A percentile compares a stretch with the other conserved stretches of the same genome.
Evolutionary conservation across 2,888 invertebrate genomes (phyloP).

Genomic region (Thymelicus sylvestris): DNA sequence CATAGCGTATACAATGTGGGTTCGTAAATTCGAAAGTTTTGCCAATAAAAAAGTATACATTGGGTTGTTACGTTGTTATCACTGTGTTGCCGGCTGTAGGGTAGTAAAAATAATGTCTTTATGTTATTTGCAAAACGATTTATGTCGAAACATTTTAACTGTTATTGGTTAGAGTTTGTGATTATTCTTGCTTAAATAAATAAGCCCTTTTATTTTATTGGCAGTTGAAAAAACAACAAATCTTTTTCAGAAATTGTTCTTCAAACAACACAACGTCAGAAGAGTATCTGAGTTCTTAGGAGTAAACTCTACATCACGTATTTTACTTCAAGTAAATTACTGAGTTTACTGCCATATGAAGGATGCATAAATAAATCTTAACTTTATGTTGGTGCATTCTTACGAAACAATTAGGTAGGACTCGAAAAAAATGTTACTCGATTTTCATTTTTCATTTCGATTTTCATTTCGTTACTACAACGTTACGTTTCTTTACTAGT

Average conservation of each 20-base stretch:
- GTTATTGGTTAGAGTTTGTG: conserved; percentile 25
- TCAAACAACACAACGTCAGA: neutral
- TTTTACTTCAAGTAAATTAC: neutral
- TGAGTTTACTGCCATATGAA: neutral
- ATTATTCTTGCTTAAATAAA: neutral
- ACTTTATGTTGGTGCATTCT: neutral
- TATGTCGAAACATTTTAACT: conserved; percentile 21
- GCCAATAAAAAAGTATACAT: conserved; percentile 48
- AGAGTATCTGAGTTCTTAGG: neutral
- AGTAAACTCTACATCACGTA: neutral
- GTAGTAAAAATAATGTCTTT: conserved; percentile 28
- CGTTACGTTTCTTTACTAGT: too few relatives aligned
- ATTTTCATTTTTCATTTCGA: too few relatives aligned
- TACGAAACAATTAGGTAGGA: neutral
- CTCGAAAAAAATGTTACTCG: too few relatives aligned
- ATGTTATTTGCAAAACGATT: conserved; percentile 21
- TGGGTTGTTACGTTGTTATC: conserved; percentile 32
- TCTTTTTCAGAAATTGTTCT: neutral
- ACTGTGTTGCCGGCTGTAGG: conserved; percentile 27
- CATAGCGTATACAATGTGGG: conserved; percentile 54
- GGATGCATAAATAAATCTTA: neutral
- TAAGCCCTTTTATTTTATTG: conserved; percentile 3
- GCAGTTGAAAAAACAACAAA: neutral
- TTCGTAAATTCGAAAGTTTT: conserved; percentile 48
- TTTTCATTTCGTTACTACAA: too few relatives aligned